Evolutionary conservation across 2,888 invertebrate species (phyloP).

Genomic region (Muschampia plurimacula): DNA sequence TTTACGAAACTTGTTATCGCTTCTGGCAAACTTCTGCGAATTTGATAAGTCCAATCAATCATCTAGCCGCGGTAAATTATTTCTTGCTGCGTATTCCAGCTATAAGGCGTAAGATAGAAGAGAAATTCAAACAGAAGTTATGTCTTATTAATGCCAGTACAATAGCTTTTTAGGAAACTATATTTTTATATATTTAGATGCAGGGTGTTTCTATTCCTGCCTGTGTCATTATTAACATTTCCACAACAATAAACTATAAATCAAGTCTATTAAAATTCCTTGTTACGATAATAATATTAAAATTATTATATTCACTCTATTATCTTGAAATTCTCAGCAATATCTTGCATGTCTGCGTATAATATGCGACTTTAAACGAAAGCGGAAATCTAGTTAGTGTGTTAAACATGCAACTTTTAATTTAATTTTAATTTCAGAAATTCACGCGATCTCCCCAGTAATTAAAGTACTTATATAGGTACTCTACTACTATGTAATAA

Average conservation of each 20-base stretch:
- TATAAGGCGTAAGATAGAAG: slow-evolving; percentile 7
- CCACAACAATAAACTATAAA: not conserved
- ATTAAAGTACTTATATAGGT: not conserved
- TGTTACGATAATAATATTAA: slow-evolving; percentile 7
- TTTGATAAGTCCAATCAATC: slow-evolving; percentile 35
- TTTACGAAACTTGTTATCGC: slow-evolving; percentile 33
- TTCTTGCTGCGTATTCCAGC: slow-evolving; percentile 17
- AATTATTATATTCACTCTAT: slow-evolving; percentile 5
- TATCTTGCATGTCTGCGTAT: slow-evolving; percentile 11
- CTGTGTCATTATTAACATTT: not conserved
- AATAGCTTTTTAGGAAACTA: not conserved
- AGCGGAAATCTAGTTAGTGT: slow-evolving; percentile 21
- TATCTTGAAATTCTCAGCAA: slow-evolving; percentile 15
- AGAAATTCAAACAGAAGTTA: slow-evolving; percentile 11
- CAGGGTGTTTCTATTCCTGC: too few species aligned
- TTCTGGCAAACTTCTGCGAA: slow-evolving; percentile 21
- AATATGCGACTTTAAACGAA: slow-evolving; percentile 10
- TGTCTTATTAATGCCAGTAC: slow-evolving; percentile 2
- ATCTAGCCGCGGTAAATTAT: slow-evolving; percentile 22
- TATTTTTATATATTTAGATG: not conserved
- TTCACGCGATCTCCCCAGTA: slow-evolving; percentile 16
- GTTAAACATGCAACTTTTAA: slow-evolving; percentile 29
- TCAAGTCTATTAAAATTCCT: slow-evolving; percentile 13
- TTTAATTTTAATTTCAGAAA: slow-evolving; percentile 27
- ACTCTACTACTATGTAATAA: too few species aligned